phyloP scores from a whole-genome alignment of 2,888 invertebrate genomes.

The Resseliella maxima region DNA sequence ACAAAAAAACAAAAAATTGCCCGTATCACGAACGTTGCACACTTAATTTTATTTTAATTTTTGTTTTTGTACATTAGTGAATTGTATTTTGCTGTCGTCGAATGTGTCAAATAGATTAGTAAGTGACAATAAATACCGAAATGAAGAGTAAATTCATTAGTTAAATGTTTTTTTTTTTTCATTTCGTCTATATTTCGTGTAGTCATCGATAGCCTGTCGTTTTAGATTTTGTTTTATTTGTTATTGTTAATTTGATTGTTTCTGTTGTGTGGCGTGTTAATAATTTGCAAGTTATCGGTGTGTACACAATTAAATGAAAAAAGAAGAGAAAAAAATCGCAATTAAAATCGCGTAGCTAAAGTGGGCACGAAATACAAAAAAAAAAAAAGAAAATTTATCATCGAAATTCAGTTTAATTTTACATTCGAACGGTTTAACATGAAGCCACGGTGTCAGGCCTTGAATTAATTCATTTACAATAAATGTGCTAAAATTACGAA shows the following conservation, averaged over 20 bases:
- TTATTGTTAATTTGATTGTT: background rate
- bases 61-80: background rate
- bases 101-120: background rate
- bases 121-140: background rate
- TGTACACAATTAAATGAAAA: background rate
- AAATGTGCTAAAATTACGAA: background rate
- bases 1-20: too few relatives aligned
- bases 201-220: background rate
- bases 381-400: background rate
- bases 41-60: background rate
- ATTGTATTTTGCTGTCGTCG: background rate
- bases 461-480: background rate
- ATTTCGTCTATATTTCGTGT: background rate
- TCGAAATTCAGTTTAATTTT: background rate
- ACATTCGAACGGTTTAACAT: background rate
- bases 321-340: background rate
- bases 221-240: background rate
- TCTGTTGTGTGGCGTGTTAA: constrained; percentile 18
- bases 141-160: background rate
- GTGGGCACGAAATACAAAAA: background rate
- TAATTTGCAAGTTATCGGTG: background rate
- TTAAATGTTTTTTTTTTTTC: background rate
- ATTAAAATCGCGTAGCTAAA: background rate
- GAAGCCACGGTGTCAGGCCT: background rate
- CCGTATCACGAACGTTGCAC: background rate